Evolutionary conservation across 37 sponge, comb jelly and placozoan species (phyloP), one percentile per base, ranked within the genome.

Genomic region (Trichoplax adhaerens): DNA sequence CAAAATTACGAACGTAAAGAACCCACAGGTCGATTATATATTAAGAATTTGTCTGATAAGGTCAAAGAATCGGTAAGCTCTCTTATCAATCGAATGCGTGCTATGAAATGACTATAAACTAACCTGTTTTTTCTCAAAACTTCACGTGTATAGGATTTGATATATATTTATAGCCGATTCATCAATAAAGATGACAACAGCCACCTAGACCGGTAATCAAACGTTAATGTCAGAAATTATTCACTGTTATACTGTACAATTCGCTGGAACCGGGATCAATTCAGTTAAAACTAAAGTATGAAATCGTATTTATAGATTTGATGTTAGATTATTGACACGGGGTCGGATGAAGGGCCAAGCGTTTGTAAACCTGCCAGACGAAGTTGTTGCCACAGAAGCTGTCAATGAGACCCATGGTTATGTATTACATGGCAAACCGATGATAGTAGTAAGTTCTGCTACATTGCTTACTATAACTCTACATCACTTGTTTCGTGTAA

Each of bases 311-410:
- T 65, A 62, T 46, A 56, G 50, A 64, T 3, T 60, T 63, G 62
- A 74, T 52, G 69, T 90, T n/a, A 77, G 82, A 46, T 65, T 93
- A 46, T 89, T 97, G 94, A 77, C 76, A 62, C 63, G 74, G 0
- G 99, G 99, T 3, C 69, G 94, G 55, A 89, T 97, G 93, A 88
- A 88, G 52, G 99, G 93, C 8, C 99, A 97, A 57, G 99, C 99
- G 58, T 97, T 97, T 68, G 76, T 97, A 49, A 83, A 81, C 4
- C 72, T 89, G 10, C 86, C 99, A n/a, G 76, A 66, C 80, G 84
- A 84, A 46, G 80, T 73, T 8, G 83, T 73, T 55, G 90, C 99
- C 5, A 8, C 50, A 4, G 66, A 55, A 48, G 99, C 99, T 6
- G 54, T 89, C 53, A 53, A 70, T 54, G 99, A 92, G 3, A 84